These are phyloP conservation scores for Tuta absoluta DNA, from an alignment of 2,888 invertebrate species.

Conservation along the genomic window DNA sequence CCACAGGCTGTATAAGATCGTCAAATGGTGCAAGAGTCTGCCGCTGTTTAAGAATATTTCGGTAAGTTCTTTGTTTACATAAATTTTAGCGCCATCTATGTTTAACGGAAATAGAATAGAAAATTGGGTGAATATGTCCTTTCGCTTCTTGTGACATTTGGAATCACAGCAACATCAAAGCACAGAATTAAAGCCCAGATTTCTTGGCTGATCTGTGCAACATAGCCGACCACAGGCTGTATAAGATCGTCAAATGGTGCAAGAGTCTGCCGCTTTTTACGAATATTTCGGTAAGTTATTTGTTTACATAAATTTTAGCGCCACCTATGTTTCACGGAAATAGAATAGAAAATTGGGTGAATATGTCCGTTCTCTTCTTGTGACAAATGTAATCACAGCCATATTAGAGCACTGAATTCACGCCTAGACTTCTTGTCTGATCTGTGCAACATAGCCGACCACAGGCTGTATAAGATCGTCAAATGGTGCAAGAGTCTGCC, in stretches of 20 bases:
- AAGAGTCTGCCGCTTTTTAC: constrained; percentile 92
- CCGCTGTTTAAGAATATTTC: constrained; percentile 98
- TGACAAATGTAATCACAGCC: neutral
- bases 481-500: constrained; percentile 99
- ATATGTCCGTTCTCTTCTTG: no score
- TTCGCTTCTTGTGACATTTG: no score
- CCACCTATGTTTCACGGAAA: no score
- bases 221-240: no score
- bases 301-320: neutral
- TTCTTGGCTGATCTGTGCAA: no score
- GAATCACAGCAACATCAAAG: no score
- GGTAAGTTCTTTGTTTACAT: constrained; percentile 80
- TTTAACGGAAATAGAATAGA: neutral
- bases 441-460: constrained; percentile 96
- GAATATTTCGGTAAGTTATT: constrained; percentile 80
- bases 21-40: constrained; percentile 98
- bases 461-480: constrained; percentile 97
- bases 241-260: constrained; percentile 99
- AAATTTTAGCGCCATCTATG: neutral
- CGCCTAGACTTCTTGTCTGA: constrained; percentile 93
- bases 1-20: constrained; percentile 97
- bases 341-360: no score
- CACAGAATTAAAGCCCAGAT: no score
- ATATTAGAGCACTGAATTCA: constrained; percentile 39
- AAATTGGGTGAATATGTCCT: no score